These are phyloP conservation scores for Oplegnathus fasciatus DNA, from an alignment of 2,113 vertebrate species.

Conservation along the genomic window DNA sequence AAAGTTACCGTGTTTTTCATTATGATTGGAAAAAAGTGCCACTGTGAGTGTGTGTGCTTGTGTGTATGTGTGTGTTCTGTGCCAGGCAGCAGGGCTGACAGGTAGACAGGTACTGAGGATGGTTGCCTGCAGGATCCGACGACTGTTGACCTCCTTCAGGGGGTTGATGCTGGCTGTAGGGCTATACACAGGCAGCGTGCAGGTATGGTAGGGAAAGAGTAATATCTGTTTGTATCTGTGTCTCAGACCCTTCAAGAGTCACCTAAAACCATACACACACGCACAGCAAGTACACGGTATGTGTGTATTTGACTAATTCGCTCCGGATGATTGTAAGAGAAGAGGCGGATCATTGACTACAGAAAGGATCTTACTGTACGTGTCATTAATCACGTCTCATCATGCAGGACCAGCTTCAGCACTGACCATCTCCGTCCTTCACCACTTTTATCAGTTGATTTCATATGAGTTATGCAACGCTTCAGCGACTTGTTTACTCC, in stretches of 20 bases:
- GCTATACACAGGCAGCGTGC: slow-evolving; percentile 70
- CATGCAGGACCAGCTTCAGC: not conserved
- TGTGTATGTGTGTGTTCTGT: slow-evolving; percentile 53
- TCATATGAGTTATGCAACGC: not conserved
- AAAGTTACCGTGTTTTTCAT: slow-evolving; percentile 23
- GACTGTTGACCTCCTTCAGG: slow-evolving; percentile 62
- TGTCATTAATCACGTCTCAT: not conserved
- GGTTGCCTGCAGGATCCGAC: slow-evolving; percentile 69
- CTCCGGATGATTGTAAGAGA: not conserved
- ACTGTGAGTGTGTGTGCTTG: slow-evolving; percentile 1
- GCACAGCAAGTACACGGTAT: not conserved
- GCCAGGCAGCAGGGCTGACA: slow-evolving; percentile 72
- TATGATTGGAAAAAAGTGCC: slow-evolving; percentile 17
- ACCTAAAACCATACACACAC: slow-evolving; percentile 1
- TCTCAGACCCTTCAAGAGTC: slow-evolving; percentile 23
- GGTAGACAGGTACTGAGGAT: slow-evolving; percentile 74
- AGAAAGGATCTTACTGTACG: not conserved
- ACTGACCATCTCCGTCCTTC: not conserved
- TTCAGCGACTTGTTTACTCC: slow-evolving; percentile 9
- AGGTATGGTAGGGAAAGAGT: slow-evolving; percentile 67
- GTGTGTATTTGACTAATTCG: not conserved
- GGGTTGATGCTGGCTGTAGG: slow-evolving; percentile 73
- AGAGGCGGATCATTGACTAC: not conserved
- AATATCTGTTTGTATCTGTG: slow-evolving; percentile 3
- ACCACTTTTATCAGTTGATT: slow-evolving; percentile 16